Base-by-base conservation (phyloP, 2,888 invertebrate genomes). In the Acronicta psi region DNA sequence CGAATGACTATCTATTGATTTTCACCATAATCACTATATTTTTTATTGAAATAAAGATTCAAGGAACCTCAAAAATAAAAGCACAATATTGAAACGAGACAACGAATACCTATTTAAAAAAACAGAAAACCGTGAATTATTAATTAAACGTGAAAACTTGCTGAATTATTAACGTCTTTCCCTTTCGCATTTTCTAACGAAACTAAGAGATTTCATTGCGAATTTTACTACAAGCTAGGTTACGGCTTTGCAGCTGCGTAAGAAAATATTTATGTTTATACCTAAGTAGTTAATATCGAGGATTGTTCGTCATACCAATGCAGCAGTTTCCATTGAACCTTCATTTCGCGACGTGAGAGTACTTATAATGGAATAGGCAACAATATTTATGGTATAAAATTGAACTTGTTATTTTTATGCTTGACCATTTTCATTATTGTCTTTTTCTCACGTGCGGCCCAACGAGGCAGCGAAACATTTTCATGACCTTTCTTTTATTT, bases 241-340 rank as follows among this genome's bases (percentile, higher is more conserved):
- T 23, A 29, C 36, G 17, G 14, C 29, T 31, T 46, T 38, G 38
- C 38, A 41, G 16, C 17, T 45, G 20, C 25, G 14, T 14, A 38
- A 5, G 23, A 40, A 45, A 45, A 23, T 60, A 34, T 53, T 50
- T 55, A 36, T 34, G 3, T 41, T 40, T n/a, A n/a, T n/a, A n/a
- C n/a, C n/a, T n/a, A n/a, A n/a, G 5, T 47, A 23, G 14, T 25
- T 31, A 7, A 31, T 16, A 18, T 29, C 10, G n/a, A 8, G 13
- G 25, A 42, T 51, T 69, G 8, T 34, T 37, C 8, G 6, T n/a
- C 6, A 36, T 20, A 34, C 34, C 8, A 6, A 25, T 6, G 2
- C 10, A 11, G 11, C 34, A 34, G n/a, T 13, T 34, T 34, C n/a
- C 7, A n/a, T 34, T 6, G 4, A 34, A 31, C 13, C 11, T 25